These are phyloP conservation scores for Pristionchus fissidentatus DNA, from an alignment of 2,888 invertebrate species.

Conservation along the genomic window DNA sequence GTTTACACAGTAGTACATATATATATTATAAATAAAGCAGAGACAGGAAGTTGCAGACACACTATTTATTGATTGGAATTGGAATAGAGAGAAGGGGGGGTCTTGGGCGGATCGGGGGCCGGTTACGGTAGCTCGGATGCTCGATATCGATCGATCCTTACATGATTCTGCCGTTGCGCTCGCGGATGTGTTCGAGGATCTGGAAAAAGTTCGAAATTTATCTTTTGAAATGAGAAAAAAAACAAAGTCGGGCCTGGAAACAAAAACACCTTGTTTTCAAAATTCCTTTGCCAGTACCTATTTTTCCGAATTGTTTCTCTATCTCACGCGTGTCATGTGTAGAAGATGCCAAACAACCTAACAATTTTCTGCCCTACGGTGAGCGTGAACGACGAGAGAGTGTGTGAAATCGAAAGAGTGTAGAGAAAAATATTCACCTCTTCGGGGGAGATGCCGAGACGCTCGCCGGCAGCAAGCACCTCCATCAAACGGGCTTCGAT, in stretches of 20 bases:
- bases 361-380: no score
- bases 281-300: no score
- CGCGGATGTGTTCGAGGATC: constrained; percentile 38
- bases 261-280: no score
- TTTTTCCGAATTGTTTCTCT: no score
- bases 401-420: background rate
- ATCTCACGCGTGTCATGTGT: no score
- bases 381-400: no score
- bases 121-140: background rate
- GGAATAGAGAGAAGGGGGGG: background rate
- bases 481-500: constrained; percentile 72
- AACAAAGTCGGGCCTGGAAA: no score
- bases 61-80: background rate
- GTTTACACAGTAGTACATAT: constrained; percentile 16
- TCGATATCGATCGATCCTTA: background rate
- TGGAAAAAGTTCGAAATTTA: no score
- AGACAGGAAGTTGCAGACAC: no score
- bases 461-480: constrained; percentile 72
- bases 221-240: no score
- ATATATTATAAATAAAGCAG: background rate
- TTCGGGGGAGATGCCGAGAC: constrained; percentile 71
- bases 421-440: constrained; percentile 62
- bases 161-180: constrained; percentile 13
- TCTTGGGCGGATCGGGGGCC: background rate
- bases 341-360: no score